Evolutionary conservation across 2,888 invertebrate genomes (phyloP), one percentile per base, ranked within the genome.

Genomic region (Tetanocera ferruginea): DNA sequence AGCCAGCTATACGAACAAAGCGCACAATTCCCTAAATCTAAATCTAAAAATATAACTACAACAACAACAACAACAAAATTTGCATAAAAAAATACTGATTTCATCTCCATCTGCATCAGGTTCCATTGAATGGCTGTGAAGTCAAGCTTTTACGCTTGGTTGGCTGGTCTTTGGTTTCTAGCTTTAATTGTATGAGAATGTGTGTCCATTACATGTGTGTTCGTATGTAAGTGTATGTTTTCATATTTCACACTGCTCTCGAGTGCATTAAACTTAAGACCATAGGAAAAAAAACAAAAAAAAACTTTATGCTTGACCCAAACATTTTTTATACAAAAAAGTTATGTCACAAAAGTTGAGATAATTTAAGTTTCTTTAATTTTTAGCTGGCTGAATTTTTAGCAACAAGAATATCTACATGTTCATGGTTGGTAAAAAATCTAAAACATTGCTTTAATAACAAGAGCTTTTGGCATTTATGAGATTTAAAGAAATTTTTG

Each of bases 11-110:
- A 28, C 60, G 25, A 60, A 28, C 28, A 28, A 23, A 25, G 49
- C 51, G 51, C 49, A 69, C 69, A 69, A 25, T 34, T 49, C 25
- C 14, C 69, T 69, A 23, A 31, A 28, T 49, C 49, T 49, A 69
- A 69, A 69, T 69, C 69, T 51, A 69, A 69, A 69, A 69, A 60
- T 17, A 28, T 60, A 28, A 25, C 5, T 43, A 28, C 8, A 8
- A 37, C n/a, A n/a, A n/a, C n/a, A n/a, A n/a, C n/a, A 37, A 37
- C 4, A 25, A 6, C 25, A 55, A 55, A 57, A 57, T 60, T 60
- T 60, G 60, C 60, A 60, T 60, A 60, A 28, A 60, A 14, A 60
- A 28, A 60, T n/a, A 6, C 60, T 60, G 60, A 28, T 60, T 28
- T n/a, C 23, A 60, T 23, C 25, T 17, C 2, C 23, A 28, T 23